Conservation (phyloP, 2,113 vertebrate genomes). For the Anas platyrhynchos region DNA sequence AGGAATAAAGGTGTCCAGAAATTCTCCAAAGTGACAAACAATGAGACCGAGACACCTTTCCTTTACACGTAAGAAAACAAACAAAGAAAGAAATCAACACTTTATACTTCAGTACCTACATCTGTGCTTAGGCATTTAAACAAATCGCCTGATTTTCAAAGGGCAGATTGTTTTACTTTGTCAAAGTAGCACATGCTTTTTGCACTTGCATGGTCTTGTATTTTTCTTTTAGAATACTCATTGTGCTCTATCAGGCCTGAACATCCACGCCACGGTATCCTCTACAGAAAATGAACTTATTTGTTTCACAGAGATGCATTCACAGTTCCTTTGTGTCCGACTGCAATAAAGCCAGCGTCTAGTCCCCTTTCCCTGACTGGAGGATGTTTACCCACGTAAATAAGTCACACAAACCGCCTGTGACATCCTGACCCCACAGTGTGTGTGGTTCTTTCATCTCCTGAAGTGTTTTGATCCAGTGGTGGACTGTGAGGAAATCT, state of each 20-base stretch:
- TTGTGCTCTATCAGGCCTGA: not conserved
- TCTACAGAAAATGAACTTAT: not conserved
- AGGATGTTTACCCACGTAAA: not conserved
- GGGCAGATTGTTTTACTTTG: not conserved
- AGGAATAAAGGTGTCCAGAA: not conserved
- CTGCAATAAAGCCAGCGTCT: not conserved
- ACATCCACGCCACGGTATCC: not conserved
- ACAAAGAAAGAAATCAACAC: not conserved
- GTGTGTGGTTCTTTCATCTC: not conserved
- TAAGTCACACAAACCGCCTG: not conserved
- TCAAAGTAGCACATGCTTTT: not conserved
- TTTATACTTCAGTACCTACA: not conserved
- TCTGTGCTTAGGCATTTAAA: not conserved
- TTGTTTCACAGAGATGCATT: not conserved
- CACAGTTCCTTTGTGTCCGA: not conserved
- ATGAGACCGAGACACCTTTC: not conserved
- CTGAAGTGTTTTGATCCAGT: constrained; percentile 2
- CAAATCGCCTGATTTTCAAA: not conserved
- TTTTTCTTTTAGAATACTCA: not conserved
- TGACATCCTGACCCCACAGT: not conserved
- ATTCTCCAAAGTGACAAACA: not conserved
- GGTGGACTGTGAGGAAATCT: not conserved
- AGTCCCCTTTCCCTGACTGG: not conserved
- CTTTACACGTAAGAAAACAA: not conserved
- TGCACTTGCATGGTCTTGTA: not conserved